Conservation (phyloP, 2,888 invertebrate species). For the Aleiodes testaceus region DNA sequence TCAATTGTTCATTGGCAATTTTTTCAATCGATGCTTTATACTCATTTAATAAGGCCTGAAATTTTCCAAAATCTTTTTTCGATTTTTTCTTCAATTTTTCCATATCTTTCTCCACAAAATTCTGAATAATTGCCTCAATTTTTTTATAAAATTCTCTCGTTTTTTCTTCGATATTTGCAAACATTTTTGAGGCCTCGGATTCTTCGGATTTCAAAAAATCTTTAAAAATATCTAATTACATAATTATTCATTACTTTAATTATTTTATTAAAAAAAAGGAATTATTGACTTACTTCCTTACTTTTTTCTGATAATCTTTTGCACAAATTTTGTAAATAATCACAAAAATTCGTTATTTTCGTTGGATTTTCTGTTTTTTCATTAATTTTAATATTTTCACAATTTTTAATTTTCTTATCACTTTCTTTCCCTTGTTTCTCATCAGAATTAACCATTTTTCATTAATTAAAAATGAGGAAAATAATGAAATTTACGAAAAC, state of each 20-base stretch:
- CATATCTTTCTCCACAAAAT: constrained; percentile 48
- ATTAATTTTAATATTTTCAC: not conserved
- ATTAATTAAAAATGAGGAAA: too few species aligned
- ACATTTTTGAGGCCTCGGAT: constrained; percentile 21
- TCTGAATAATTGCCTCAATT: constrained; percentile 41
- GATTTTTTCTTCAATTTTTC: constrained; percentile 46
- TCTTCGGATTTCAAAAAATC: not conserved
- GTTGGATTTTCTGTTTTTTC: not conserved
- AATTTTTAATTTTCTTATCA: too few species aligned
- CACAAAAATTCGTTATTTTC: not conserved
- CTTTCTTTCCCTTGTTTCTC: too few species aligned
- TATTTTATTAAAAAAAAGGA: not conserved
- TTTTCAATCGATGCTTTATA: constrained; percentile 48
- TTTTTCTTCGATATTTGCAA: constrained; percentile 44
- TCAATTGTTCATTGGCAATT: constrained; percentile 46
- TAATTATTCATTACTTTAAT: not conserved
- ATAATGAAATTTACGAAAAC: too few species aligned
- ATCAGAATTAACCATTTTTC: too few species aligned
- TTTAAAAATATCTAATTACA: constrained; percentile 24
- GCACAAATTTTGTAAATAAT: constrained; percentile 1
- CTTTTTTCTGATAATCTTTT: constrained; percentile 32
- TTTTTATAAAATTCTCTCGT: constrained; percentile 46
- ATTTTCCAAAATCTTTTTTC: constrained; percentile 48
- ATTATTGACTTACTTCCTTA: constrained; percentile 45
- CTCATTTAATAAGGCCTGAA: constrained; percentile 41